Conservation (phyloP, 2,888 invertebrate species). For the Phyllotreta cruciferae region DNA sequence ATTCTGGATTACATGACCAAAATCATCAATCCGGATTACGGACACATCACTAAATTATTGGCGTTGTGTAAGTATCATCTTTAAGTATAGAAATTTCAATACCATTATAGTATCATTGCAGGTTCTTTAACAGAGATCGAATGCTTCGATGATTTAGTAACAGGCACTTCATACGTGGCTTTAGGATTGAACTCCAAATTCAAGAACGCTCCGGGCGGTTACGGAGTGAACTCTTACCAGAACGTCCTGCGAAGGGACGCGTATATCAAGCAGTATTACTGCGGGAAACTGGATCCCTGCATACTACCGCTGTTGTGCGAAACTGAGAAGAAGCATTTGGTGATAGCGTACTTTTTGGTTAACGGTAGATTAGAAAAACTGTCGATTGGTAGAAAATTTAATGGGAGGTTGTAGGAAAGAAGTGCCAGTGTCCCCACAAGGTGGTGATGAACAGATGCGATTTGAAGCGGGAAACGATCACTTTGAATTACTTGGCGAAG, state of each 20-base stretch:
- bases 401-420: background rate
- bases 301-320: constrained; percentile 27
- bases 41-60: background rate
- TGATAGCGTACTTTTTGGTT: constrained; percentile 30
- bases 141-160: background rate
- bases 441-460: constrained; percentile 32
- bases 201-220: constrained; percentile 4
- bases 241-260: background rate
- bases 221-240: background rate
- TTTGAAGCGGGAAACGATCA: constrained; percentile 21
- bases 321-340: constrained; percentile 30
- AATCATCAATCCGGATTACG: background rate
- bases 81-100: no score
- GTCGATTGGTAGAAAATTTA: background rate
- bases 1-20: background rate
- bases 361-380: constrained; percentile 25
- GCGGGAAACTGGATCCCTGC: constrained; percentile 26
- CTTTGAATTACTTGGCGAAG: constrained; percentile 28
- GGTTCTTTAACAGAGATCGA: background rate
- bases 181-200: constrained; percentile 6
- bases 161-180: constrained; percentile 8
- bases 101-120: background rate
- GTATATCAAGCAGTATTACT: constrained; percentile 24
- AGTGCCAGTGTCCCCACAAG: constrained; percentile 29
- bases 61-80: background rate